phyloP scores from a whole-genome alignment of 2,797 vertebrate genomes.

The Ficedula albicollis region DNA sequence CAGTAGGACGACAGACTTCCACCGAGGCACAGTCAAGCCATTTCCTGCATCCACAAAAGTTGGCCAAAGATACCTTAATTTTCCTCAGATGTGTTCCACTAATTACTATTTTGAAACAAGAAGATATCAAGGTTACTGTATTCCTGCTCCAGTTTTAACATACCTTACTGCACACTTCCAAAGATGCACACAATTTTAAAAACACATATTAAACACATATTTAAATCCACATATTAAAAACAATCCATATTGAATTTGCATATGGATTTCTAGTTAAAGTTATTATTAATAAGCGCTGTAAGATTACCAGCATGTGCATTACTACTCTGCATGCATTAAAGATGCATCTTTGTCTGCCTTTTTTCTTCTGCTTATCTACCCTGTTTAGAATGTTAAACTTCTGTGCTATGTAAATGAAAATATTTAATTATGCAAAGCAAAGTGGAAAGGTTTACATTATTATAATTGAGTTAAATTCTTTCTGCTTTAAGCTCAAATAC shows the following conservation, averaged over 20 bases:
- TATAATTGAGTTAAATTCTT: slow-evolving; percentile 58
- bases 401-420: slow-evolving; percentile 56
- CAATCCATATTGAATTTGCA: background rate
- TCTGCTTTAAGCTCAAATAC: slow-evolving; percentile 47
- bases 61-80: background rate
- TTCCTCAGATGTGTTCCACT: background rate
- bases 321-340: background rate
- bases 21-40: background rate
- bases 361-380: slow-evolving; percentile 41
- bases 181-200: background rate
- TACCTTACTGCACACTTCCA: background rate
- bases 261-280: background rate
- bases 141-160: background rate
- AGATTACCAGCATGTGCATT: slow-evolving; percentile 23
- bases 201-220: no score
- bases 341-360: slow-evolving; percentile 14
- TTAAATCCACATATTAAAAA: background rate
- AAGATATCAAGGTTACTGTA: background rate
- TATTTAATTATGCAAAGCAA: slow-evolving; percentile 63
- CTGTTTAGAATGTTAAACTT: slow-evolving; percentile 44
- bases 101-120: background rate
- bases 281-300: background rate
- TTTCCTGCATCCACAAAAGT: background rate
- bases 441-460: slow-evolving; percentile 56
- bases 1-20: background rate